Base-by-base conservation (phyloP, 2,888 invertebrate species). In the Amphipyra berbera region DNA sequence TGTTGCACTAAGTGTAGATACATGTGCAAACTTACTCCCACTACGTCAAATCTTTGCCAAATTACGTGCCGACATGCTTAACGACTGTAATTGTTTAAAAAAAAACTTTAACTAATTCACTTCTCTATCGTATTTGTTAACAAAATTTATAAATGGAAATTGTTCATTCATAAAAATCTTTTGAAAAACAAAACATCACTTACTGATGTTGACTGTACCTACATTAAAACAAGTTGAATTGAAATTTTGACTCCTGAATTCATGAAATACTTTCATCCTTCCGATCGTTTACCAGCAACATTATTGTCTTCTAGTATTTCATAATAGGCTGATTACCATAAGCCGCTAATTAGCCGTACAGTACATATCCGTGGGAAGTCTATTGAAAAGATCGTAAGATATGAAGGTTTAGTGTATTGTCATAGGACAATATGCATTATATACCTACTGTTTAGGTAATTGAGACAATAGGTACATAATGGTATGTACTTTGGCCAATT, bases 301-400 rank as follows among this genome's bases (percentile, higher is more conserved):
- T 56, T 53, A 63, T 49, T 56, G n/a, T 47, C 12, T 37, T 44
- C 21, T 47, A 64, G 37, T 49, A 64, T 61, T 67, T 69, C 27
- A 42, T 54, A 65, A 54, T 53, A 45, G 35, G 6, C 45, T 21
- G n/a, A 48, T 65, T 68, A 77, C 40, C 61, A 66, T 54, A 61
- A 46, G 27, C n/a, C 41, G 30, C 8, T 47, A 78, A 61, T 70
- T 65, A 68, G 21, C 48, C n/a, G 61, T 45, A 10, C 15, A 44
- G 68, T 68, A 68, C 49, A 60, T 46, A 60, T 53, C 35, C 76
- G 75, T 78, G 76, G 76, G 76, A 76, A 71, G 9, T 46, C 15
- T n/a, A 48, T 56, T 56, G 35, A 59, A 62, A 7, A 59, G 66
- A 75, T 78, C n/a, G 61, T 72, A 47, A 52, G 71, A 72, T 68